Evolutionary conservation across 2,797 vertebrate genomes (phyloP), one percentile per base, ranked within the genome.

Genomic region (Microctenopoma lineatum): DNA sequence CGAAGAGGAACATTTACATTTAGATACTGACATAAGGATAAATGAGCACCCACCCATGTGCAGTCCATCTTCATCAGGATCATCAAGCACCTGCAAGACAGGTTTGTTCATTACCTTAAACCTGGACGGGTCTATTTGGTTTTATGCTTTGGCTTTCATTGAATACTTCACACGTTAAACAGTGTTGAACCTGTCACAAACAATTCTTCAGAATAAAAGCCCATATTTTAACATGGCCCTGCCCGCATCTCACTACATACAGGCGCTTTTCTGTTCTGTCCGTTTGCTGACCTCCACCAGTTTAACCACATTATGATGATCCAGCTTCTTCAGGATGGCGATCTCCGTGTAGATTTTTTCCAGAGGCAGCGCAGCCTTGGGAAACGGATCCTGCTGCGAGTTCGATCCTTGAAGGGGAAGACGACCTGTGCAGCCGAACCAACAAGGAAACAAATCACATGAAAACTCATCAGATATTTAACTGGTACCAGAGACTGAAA

Each of bases 291-390:
- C 98, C 96, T 99, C 98, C 7, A 98, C 94, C 82, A 99, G 90
- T 82, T 95, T 98, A 39, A 99, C 98, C 1, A 99, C 92, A 54
- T 99, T 98, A 80, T 94, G 69, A 11, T 99, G 98, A 86, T 98
- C 94, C 82, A 99, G 92, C 84, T 99, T 99, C 95, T 97, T 98
- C 52, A 99, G 86, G 85, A 99, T 99, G 84, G 97, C 97, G 29
- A 99, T 98, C 92, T 99, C 97, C 81, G 95, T 95, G 84, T 98
- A 98, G 15, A 96, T 87, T 55, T 89, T 94, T 18, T 98, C 96
- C 74, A 98, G 87, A 0, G 96, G 96, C 42, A 96, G 84, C 81
- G 92, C 66, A 12, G 90, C 74, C 66, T 96, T 96, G 5, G 91
- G 56, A 57, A 93, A 91, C 1, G 84, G 92, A 61, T 94, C 94